Evolutionary conservation across 2,797 vertebrate genomes (phyloP), one percentile per base, ranked within the genome.

Genomic region (Sebastolobus altivelis): DNA sequence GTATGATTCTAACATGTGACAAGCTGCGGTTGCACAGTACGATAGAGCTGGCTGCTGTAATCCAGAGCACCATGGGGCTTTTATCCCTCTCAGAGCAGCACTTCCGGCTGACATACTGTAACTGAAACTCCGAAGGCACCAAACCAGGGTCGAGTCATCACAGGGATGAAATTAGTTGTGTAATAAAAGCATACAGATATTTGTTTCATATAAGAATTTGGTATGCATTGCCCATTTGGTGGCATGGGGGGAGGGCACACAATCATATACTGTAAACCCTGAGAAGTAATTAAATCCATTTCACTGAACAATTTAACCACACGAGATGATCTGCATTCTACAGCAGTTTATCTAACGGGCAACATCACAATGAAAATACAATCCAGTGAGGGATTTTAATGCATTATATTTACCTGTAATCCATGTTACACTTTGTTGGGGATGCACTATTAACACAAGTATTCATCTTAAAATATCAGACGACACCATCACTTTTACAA

Each of bases 11-110:
- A 52, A 68, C 59, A 66, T 61, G 56, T 68, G 83, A 83, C 70
- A 38, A 71, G 78, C 72, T 82, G 65, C 12, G 3, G 78, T 80
- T 70, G 70, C 66, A 46, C 56, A 20, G 55, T 80, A 27, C 25
- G 22, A 81, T 68, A 81, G 69, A 43, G 85, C 55, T 61, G 63
- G 56, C 74, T 63, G 85, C 80, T 85, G 76, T 82, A 75, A 83
- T 79, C 79, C 71, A 67, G 66, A 82, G 63, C 77, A 77, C 61
- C 69, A 12, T 29, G 75, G 84, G 84, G 77, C 67, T 81, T 77
- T 68, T 52, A 76, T 85, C 73, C 79, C 62, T 83, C 84, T 87
- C 87, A 86, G 88, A 81, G 80, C 83, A 76, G 81, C 70, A 65
- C 79, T 80, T 80, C 72, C 77, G 81, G 63, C 75, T 77, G 81